Percentiles rank a stretch among this genome's conserved stretches.
Evolutionary conservation across 2,113 vertebrate species (phyloP).

Genomic region (Melospiza georgiana): DNA sequence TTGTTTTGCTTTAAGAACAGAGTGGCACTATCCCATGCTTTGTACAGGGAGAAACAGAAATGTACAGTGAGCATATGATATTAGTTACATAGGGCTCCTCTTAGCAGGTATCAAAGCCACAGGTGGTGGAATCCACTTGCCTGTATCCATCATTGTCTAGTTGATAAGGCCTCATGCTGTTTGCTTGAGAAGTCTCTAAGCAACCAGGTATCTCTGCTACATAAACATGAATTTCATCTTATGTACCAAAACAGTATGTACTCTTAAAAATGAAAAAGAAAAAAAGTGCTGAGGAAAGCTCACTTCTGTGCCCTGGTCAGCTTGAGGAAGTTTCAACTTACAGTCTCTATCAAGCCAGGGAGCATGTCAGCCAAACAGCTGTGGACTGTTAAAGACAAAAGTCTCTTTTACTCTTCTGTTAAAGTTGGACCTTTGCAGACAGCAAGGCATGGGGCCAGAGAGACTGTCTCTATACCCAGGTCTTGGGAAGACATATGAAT

Average conservation of each 20-base stretch:
- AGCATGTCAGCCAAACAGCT: background rate
- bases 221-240: background rate
- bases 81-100: background rate
- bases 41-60: background rate
- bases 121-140: background rate
- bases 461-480: background rate
- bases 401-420: background rate
- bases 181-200: background rate
- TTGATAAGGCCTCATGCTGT: background rate
- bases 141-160: background rate
- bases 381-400: background rate
- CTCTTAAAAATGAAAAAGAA: background rate
- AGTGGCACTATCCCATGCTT: background rate
- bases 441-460: background rate
- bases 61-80: fast-evolving
- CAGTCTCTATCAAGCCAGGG: background rate
- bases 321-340: background rate
- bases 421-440: background rate
- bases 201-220: background rate
- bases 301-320: background rate
- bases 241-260: background rate
- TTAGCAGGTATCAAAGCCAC: background rate
- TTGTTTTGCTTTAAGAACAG: background rate
- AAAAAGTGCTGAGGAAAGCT: background rate
- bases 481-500: background rate